These are phyloP conservation scores for Caenorhabditis parvicauda DNA, from an alignment of 2,888 invertebrate genomes.

Conservation along the genomic window DNA sequence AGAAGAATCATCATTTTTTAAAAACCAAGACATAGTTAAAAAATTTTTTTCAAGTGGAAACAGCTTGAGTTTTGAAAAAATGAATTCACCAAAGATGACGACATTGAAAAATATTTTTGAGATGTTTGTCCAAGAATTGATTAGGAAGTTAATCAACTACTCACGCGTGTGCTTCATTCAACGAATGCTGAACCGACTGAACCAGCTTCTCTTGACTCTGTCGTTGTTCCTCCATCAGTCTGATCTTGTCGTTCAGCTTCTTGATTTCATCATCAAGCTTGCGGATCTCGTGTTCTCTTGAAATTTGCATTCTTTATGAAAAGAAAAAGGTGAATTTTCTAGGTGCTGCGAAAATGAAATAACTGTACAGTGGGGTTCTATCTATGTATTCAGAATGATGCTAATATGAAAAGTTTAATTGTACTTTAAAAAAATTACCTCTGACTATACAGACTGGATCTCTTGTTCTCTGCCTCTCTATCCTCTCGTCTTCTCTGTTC, in stretches of 20 bases:
- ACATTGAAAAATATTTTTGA: background rate
- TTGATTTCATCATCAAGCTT: constrained; percentile 19
- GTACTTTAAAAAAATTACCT: background rate
- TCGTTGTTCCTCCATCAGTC: constrained; percentile 18
- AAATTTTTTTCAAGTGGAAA: too few relatives aligned
- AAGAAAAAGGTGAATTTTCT: too few relatives aligned
- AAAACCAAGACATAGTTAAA: too few relatives aligned
- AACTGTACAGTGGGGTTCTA: too few relatives aligned
- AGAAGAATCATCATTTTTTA: too few relatives aligned
- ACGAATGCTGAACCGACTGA: constrained; percentile 19
- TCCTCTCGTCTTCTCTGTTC: constrained; percentile 21
- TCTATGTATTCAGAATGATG: too few relatives aligned
- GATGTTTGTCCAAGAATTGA: too few relatives aligned
- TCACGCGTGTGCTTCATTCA: constrained; percentile 26
- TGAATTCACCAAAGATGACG: too few relatives aligned
- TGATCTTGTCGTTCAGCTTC: constrained; percentile 17
- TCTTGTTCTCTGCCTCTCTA: constrained; percentile 20
- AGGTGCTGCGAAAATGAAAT: background rate
- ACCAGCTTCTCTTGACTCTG: constrained; percentile 18
- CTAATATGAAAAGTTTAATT: background rate
- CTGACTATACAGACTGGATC: constrained; percentile 19
- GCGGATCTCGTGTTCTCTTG: constrained; percentile 15
- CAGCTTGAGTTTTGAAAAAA: too few relatives aligned
- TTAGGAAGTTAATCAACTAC: too few relatives aligned
- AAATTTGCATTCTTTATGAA: background rate